A percentile compares a stretch with the other conserved stretches of the same genome.
Conservation (phyloP, 2,797 vertebrate genomes). For the Syngnathus rostellatus region DNA sequence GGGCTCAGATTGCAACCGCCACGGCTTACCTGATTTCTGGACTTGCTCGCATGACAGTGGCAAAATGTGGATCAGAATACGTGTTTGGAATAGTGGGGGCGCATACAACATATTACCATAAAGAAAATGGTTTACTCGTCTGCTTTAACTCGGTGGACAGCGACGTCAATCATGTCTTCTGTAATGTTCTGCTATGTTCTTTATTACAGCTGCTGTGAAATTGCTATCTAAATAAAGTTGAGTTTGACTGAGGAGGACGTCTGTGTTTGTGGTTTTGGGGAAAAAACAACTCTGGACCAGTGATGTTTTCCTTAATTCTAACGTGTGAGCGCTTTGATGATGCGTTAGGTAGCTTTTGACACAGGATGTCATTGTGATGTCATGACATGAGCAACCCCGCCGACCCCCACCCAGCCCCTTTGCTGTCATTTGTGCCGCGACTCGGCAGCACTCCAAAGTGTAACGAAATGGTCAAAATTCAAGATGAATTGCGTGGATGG, state of each 20-base stretch:
- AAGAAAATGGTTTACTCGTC: too few relatives aligned
- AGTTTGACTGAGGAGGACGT: not conserved
- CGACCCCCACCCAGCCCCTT: not conserved
- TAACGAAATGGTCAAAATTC: conserved; percentile 8
- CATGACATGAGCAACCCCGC: not conserved
- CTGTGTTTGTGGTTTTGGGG: not conserved
- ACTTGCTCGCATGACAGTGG: too few relatives aligned
- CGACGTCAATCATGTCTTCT: too few relatives aligned
- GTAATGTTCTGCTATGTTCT: too few relatives aligned
- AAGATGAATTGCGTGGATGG: conserved; percentile 6
- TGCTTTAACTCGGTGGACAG: too few relatives aligned
- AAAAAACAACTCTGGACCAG: not conserved
- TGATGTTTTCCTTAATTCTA: conserved; percentile 6
- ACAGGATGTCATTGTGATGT: conserved; percentile 3
- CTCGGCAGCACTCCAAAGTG: not conserved
- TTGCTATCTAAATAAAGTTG: too few relatives aligned
- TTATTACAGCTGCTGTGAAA: too few relatives aligned
- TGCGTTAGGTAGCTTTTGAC: conserved; percentile 4
- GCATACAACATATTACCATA: too few relatives aligned
- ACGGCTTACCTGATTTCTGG: too few relatives aligned
- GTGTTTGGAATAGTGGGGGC: too few relatives aligned
- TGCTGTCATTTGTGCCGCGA: not conserved
- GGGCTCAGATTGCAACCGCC: too few relatives aligned
- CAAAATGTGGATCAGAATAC: too few relatives aligned
- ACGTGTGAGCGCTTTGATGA: not conserved